phyloP scores from a whole-genome alignment of 1,140 invertebrate species.

The Tetramorium simillimum region DNA sequence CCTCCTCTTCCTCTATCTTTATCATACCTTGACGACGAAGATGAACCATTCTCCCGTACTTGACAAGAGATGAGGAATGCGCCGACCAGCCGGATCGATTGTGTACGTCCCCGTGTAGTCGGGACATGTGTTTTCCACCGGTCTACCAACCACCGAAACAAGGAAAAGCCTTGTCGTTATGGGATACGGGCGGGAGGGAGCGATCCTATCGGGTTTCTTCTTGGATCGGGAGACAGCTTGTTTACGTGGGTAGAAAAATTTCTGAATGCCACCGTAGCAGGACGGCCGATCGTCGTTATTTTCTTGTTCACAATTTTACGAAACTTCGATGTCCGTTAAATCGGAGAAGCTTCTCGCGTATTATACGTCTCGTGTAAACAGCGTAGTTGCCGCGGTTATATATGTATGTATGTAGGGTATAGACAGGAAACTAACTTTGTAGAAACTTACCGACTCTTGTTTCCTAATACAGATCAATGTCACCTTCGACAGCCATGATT shows the following conservation, averaged over 20 bases:
- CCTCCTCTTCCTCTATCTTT: neutral
- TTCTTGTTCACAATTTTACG: conserved; percentile 58
- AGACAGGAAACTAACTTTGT: conserved; percentile 8
- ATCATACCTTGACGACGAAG: neutral
- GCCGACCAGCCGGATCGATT: neutral
- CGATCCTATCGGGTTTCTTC: conserved; percentile 70
- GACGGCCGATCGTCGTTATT: conserved; percentile 56
- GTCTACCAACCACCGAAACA: conserved; percentile 61
- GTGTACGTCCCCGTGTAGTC: neutral
- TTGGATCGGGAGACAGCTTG: conserved; percentile 32
- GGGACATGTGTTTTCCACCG: conserved; percentile 70
- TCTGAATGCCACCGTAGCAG: conserved; percentile 45
- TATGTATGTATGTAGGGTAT: neutral
- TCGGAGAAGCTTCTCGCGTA: neutral
- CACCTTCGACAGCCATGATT: neutral
- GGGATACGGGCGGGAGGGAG: neutral
- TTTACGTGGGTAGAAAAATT: conserved; percentile 62
- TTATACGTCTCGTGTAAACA: conserved; percentile 1
- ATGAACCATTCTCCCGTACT: conserved; percentile 54
- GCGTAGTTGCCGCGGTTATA: neutral
- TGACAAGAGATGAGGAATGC: conserved; percentile 61
- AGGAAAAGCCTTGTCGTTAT: conserved; percentile 67
- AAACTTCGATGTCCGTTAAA: conserved; percentile 47
- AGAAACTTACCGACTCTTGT: conserved; percentile 16
- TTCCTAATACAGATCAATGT: conserved; percentile 38